phyloP scores from a whole-genome alignment of 2,888 invertebrate species.

The Mesorhabditis spiculigera region DNA sequence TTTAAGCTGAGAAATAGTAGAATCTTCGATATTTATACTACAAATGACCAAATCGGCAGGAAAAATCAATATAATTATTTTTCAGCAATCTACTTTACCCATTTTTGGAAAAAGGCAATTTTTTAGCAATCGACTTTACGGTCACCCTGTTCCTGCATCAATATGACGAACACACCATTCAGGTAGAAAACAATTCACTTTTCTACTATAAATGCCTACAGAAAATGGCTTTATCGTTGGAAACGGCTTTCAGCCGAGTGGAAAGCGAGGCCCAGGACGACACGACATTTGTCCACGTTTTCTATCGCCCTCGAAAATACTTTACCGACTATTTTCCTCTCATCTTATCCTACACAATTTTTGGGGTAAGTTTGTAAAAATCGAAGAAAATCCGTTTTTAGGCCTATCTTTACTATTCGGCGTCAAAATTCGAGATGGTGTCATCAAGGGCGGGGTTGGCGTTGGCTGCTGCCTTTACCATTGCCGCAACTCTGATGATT shows the following conservation, averaged over 20 bases:
- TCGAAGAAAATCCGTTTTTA: slow-evolving; percentile 15
- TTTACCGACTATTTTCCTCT: slow-evolving; percentile 48
- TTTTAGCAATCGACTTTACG: slow-evolving; percentile 34
- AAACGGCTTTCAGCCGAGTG: neutral
- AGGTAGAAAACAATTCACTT: neutral
- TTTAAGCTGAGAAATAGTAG: too few relatives aligned
- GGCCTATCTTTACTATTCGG: slow-evolving; percentile 51
- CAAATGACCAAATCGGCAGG: too few relatives aligned
- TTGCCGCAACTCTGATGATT: slow-evolving; percentile 29
- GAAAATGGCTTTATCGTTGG: neutral
- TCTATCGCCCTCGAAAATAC: slow-evolving; percentile 48
- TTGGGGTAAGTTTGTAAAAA: slow-evolving; percentile 27
- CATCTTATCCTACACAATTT: slow-evolving; percentile 39
- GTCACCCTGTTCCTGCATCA: slow-evolving; percentile 33
- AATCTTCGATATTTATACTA: too few relatives aligned
- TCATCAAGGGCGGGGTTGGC: slow-evolving; percentile 82
- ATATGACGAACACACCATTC: slow-evolving; percentile 13
- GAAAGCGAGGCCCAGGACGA: slow-evolving; percentile 30
- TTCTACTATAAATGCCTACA: neutral
- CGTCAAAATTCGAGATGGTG: slow-evolving; percentile 84
- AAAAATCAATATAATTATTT: too few relatives aligned
- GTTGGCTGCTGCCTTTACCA: slow-evolving; percentile 71
- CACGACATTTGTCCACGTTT: slow-evolving; percentile 47
- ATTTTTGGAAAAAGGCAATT: too few relatives aligned
- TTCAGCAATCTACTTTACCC: too few relatives aligned